Evolutionary conservation across 92 coral and sea anemone species (phyloP).

Genomic region (Chrysogorgia sp.): DNA sequence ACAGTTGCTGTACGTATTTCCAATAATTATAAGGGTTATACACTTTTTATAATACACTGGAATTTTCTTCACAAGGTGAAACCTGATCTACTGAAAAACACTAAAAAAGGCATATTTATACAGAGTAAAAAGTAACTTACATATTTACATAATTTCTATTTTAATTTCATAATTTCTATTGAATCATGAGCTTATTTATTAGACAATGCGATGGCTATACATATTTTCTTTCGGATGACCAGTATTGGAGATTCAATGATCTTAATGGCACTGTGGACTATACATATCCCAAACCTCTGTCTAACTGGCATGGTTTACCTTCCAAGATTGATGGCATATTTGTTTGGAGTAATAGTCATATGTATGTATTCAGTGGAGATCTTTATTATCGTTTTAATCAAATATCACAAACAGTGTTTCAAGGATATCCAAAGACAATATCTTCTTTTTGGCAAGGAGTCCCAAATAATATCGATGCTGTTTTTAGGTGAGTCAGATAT

Average conservation of each 20-base stretch:
- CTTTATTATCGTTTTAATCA: conserved; percentile 62
- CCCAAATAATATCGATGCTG: conserved; percentile 75
- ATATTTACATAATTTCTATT: too few species aligned
- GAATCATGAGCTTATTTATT: too few species aligned
- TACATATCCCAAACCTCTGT: conserved; percentile 68
- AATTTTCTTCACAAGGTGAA: too few species aligned
- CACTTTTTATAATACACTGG: too few species aligned
- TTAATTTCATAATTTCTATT: too few species aligned
- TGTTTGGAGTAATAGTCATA: conserved; percentile 68
- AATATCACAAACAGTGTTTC: conserved; percentile 24
- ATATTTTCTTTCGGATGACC: conserved; percentile 68
- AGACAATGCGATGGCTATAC: conserved; percentile 71
- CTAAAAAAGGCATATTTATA: too few species aligned
- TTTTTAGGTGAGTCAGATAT: conserved; percentile 82
- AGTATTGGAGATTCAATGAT: conserved; percentile 82
- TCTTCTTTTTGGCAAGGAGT: conserved; percentile 60
- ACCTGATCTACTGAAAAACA: too few species aligned
- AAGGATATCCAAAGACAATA: conserved; percentile 48
- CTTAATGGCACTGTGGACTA: conserved; percentile 58
- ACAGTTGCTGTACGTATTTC: too few species aligned
- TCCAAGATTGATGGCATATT: conserved; percentile 66
- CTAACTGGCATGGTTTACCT: conserved; percentile 63
- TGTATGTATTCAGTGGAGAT: conserved; percentile 69
- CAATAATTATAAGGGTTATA: too few species aligned
- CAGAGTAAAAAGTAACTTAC: too few species aligned